Evolutionary conservation across 2,888 invertebrate species (phyloP), one percentile per base, ranked within the genome.

Genomic region (Lumbricus terrestris): DNA sequence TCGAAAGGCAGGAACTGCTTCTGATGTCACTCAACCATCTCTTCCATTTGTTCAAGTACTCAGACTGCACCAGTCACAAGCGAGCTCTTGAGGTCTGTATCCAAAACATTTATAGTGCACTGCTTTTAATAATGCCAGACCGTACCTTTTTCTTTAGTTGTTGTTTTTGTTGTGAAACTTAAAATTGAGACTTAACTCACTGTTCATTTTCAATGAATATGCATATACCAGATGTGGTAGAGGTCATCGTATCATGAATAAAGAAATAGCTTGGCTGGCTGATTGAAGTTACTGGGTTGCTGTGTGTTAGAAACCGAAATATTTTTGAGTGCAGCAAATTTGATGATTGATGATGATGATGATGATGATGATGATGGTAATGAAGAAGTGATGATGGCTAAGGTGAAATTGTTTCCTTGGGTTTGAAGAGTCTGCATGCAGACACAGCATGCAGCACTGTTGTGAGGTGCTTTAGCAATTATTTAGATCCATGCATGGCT

Each of bases 11-110:
- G 0, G 97, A 97, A 88, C 96, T 98, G 94, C 95, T 99, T 91
- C 96, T 96, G 93, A 96, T 97, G 94, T 97, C 98, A 37, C 96
- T 99, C 54, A 98, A 98, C 94, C 98, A 98, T 94, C 96, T 98
- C 89, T 99, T 95, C 92, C 94, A 95, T 91, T 92, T 95, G 54
- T 95, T 95, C 92, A 93, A 95, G 42, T 94, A 93, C 91, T 97
- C 95, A 97, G 97, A 92, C 15, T 93, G 94, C n/a, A 88, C 89
- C 11, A 91, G 93, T 40, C 94, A 94, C 54, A 92, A 92, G 88
- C 89, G 88, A 33, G 94, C 94, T 23, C 92, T 94, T 29, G 93
- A 93, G 92, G 94, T 94, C 91, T 91, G 92, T 37, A 20, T 88
- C 29, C 11, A n/a, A 69, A n/a, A 69, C 69, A n/a, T 5, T 29